Conservation (phyloP, 1,140 invertebrate species). For the Cydia splendana region DNA sequence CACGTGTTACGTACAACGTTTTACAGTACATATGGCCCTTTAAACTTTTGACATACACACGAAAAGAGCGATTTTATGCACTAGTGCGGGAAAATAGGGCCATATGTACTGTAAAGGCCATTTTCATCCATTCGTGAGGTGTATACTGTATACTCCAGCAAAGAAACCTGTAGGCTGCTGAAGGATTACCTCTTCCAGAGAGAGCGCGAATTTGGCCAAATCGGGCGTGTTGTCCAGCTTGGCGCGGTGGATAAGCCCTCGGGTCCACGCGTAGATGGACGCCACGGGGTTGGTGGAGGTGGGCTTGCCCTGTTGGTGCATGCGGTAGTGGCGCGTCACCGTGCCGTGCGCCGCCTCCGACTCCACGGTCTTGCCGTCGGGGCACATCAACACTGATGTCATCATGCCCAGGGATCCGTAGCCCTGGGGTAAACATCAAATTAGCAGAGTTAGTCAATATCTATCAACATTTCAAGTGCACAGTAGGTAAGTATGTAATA, state of each 20-base stretch:
- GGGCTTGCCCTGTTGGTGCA: constrained; percentile 89
- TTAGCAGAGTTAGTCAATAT: no score
- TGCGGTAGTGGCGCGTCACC: constrained; percentile 93
- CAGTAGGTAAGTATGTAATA: no score
- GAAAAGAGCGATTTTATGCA: no score
- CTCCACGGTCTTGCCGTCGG: constrained; percentile 94
- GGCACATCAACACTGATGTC: constrained; percentile 95
- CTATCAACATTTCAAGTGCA: no score
- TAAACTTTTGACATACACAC: no score
- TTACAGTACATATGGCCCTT: no score
- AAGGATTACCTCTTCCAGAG: constrained; percentile 76
- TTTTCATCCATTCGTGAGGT: no score
- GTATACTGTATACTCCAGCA: no score
- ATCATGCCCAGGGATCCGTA: constrained; percentile 94
- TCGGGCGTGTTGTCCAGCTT: constrained; percentile 90
- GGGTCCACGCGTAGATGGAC: constrained; percentile 95
- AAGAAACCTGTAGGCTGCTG: not conserved
- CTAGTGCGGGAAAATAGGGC: no score
- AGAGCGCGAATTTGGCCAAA: constrained; percentile 81
- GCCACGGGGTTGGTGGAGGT: constrained; percentile 96
- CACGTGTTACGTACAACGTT: no score
- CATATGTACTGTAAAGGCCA: no score
- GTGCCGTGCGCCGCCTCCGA: constrained; percentile 96
- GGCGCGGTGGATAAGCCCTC: constrained; percentile 91
- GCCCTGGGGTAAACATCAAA: constrained; percentile 80